phyloP scores from a whole-genome alignment of 2,888 invertebrate genomes.

The Caradrina clavipalpis region DNA sequence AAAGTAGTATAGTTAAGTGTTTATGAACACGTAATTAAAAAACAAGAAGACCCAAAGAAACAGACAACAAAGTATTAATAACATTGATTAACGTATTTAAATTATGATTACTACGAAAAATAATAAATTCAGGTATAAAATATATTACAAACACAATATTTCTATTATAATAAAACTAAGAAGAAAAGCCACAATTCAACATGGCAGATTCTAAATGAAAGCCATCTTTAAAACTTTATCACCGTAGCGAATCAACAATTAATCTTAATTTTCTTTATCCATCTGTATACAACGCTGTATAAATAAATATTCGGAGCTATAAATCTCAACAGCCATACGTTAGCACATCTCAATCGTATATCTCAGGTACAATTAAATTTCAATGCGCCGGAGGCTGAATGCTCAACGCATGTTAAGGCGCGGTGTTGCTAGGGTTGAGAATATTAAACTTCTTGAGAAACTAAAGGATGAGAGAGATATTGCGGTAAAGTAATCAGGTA shows the following conservation, averaged over 20 bases:
- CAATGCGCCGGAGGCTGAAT: conserved; percentile 65
- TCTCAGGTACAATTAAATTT: conserved; percentile 74
- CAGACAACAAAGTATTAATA: neutral
- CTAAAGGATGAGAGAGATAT: neutral
- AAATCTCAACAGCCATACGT: conserved; percentile 49
- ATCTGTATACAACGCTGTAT: conserved; percentile 21
- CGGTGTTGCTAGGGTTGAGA: conserved; percentile 55
- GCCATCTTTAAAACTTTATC: conserved; percentile 7
- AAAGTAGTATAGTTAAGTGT: neutral
- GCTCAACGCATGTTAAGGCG: conserved; percentile 55
- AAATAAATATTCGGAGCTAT: conserved; percentile 51
- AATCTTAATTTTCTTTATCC: conserved; percentile 48
- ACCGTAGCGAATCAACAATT: conserved; percentile 25
- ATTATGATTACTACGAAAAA: neutral
- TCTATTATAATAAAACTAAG: neutral
- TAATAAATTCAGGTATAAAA: neutral
- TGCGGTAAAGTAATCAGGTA: neutral
- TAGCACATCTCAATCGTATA: conserved; percentile 78
- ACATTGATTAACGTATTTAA: neutral
- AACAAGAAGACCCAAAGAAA: neutral
- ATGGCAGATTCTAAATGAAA: neutral
- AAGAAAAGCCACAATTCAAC: neutral
- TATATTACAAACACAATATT: no score
- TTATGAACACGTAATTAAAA: neutral
- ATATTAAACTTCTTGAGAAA: neutral